Evolutionary conservation across 2,797 vertebrate species (phyloP), one percentile per base, ranked within the genome.

Genomic region (Acanthis flammea): DNA sequence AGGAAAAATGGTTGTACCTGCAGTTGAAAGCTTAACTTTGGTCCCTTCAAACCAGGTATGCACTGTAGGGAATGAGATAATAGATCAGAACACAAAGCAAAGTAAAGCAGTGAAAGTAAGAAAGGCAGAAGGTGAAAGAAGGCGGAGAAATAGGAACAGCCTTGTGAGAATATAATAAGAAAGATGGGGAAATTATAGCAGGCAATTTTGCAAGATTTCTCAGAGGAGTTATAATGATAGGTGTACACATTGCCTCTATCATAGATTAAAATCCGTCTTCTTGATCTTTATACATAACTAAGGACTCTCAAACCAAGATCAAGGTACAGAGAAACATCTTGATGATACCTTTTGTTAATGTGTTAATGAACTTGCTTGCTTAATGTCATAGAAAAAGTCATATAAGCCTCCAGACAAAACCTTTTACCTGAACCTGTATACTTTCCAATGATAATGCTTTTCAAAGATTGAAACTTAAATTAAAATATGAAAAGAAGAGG

Each of bases 401-500:
- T 53, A 25, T 54, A 88, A 89, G 37, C 19, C 48, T 22, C 55
- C 33, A 93, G 92, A 94, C 67, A 94, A 80, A 90, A 74, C 74
- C 66, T 94, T 81, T 90, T 86, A 76, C 86, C 27, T 81, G 35
- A 92, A 71, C 62, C 50, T 82, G 30, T 79, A 35, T 75, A 44
- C 63, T 79, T 90, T 61, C 35, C n/a, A 47, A 70, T 73, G 63
- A 62, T 75, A 94, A 91, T 62, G 37, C 54, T 94, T 93, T 94
- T 96, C 84, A 92, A 82, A 96, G 77, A 77, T 85, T 94, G 86
- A 95, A 94, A 77, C 66, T 37, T 75, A 70, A 91, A 95, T 95
- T 95, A 94, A 94, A 91, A 92, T 90, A 94, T 91, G 85, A 94
- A 95, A 95, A 92, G 85, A 94, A 94, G 89, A 86, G 72, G 89